A percentile compares a stretch with the other conserved stretches of the same genome.
phyloP scores from a whole-genome alignment of 2,888 invertebrate genomes.

The Doris montereyensis region DNA sequence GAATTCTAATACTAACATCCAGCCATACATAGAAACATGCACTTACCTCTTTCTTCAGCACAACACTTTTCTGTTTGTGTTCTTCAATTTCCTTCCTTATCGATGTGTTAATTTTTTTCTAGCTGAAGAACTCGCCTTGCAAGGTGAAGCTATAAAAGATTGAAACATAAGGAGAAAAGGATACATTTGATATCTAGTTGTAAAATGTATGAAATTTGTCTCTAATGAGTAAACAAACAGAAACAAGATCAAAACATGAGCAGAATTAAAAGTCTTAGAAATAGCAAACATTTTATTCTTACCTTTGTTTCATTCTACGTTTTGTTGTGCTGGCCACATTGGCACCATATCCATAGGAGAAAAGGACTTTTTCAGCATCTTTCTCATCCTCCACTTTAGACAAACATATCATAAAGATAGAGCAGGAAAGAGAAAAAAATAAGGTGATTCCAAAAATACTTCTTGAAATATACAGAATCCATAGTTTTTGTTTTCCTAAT shows the following conservation, averaged over 20 bases:
- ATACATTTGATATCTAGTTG: too few species aligned
- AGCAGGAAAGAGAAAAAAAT: background rate
- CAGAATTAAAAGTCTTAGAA: too few species aligned
- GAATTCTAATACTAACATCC: too few species aligned
- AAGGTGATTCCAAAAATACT: background rate
- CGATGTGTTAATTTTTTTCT: conserved; percentile 68
- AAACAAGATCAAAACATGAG: too few species aligned
- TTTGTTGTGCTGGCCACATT: conserved; percentile 71
- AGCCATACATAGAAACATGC: too few species aligned
- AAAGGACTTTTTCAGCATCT: conserved; percentile 70
- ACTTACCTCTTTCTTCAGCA: conserved; percentile 66
- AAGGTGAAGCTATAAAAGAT: too few species aligned
- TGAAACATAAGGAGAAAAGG: too few species aligned
- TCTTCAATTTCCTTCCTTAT: conserved; percentile 64
- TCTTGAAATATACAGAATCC: background rate
- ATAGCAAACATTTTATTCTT: too few species aligned
- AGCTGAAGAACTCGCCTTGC: conserved; percentile 70
- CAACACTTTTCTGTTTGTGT: conserved; percentile 58
- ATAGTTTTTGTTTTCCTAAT: background rate
- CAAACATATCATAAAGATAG: background rate
- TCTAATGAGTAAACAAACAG: too few species aligned
- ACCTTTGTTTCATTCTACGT: conserved; percentile 71
- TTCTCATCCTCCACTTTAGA: conserved; percentile 68
- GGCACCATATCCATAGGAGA: conserved; percentile 73
- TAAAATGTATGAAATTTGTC: too few species aligned